phyloP scores from a whole-genome alignment of 53 echinoderm and acorn worm species.

The Holothuria scabra region DNA sequence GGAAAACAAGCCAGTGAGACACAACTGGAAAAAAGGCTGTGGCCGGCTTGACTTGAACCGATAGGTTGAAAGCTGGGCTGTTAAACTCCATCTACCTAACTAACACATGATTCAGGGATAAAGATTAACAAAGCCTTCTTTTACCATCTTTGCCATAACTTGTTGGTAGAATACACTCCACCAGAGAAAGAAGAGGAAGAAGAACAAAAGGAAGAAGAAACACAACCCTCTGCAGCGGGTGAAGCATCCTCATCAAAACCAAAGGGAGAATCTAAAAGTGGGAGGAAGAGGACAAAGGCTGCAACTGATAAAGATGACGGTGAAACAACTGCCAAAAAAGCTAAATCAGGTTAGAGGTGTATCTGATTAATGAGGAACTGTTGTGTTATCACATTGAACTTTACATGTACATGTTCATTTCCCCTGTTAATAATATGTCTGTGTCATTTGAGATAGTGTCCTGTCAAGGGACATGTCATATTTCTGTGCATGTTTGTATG shows the following conservation, averaged over 20 bases:
- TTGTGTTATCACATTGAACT: too few species aligned
- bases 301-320: constrained; percentile 31
- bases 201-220: not conserved
- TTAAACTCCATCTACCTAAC: not conserved
- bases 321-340: not conserved
- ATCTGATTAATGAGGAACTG: not conserved
- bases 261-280: constrained; percentile 15
- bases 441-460: too few species aligned
- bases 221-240: constrained; percentile 32
- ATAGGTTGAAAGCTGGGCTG: too few species aligned
- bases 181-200: constrained; percentile 12
- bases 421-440: too few species aligned
- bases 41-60: too few species aligned
- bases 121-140: not conserved
- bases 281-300: constrained; percentile 34
- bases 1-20: too few species aligned
- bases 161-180: constrained; percentile 3
- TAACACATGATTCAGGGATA: not conserved
- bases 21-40: too few species aligned
- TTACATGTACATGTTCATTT: too few species aligned
- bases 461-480: too few species aligned
- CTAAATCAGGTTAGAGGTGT: constrained; percentile 21
- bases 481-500: too few species aligned
- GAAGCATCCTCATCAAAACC: constrained; percentile 23
- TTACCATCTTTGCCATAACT: not conserved